Evolutionary conservation across 2,113 vertebrate genomes (phyloP), one percentile per base, ranked within the genome.

Genomic region (Dunckerocampus dactyliophorus): DNA sequence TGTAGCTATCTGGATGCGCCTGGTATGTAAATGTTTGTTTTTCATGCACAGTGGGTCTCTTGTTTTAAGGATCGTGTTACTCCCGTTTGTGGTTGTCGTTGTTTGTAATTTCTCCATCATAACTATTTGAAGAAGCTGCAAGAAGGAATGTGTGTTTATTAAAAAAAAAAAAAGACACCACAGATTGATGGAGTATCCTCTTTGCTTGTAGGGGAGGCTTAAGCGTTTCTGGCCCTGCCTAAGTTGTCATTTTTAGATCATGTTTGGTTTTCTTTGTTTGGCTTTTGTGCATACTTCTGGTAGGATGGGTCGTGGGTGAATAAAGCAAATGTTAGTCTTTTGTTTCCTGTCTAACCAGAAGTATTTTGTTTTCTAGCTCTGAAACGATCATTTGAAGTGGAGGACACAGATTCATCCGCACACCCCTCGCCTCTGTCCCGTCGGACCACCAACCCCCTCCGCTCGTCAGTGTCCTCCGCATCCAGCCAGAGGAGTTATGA

Each of bases 321-420:
- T 20, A 14, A 19, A 62, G 28, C 20, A 3, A 59, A 24, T 19
- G 24, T n/a, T 5, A 9, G 14, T 48, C 15, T 34, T 43, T 2
- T 62, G 48, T 47, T 52, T 67, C 12, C 5, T 46, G 13, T 37
- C 48, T 69, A 58, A 83, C 46, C 28, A 31, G 21, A n/a, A 67
- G 4, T 64, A 59, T 87, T 84, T 45, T 86, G 31, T 91, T 80
- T 92, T 92, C 43, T 89, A 99, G 96, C 96, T 81, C 88, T 99
- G 85, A 99, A 99, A 81, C 91, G 97, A 80, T 99, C 97, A 2
- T 99, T 99, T 79, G 97, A 99, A 87, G 95, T 98, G 1, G 97
- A 99, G 83, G 97, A 99, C 87, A 89, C 90, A 0, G 96, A 98
- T 60, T 83, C 92, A 19, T 76, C 94, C 34, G 89, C 94, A 59